These are phyloP conservation scores for Teleogryllus oceanicus DNA, from an alignment of 2,888 invertebrate genomes.

Conservation along the genomic window DNA sequence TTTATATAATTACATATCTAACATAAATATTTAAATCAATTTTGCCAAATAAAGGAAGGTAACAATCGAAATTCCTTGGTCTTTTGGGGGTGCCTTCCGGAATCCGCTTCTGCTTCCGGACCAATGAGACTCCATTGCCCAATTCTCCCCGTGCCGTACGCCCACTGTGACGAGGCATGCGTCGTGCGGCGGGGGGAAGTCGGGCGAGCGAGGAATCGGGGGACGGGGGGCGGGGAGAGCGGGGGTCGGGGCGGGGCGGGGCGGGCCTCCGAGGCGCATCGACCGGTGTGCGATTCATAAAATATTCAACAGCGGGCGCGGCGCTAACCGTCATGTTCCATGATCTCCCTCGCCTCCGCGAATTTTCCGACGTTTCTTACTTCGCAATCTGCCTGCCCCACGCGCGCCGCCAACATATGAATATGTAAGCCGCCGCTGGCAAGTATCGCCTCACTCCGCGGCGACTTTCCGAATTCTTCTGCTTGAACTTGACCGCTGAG, in stretches of 20 bases:
- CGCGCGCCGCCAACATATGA: not conserved
- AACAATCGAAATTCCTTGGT: too few species aligned
- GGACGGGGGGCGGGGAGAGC: not conserved
- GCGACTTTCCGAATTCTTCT: too few species aligned
- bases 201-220: not conserved
- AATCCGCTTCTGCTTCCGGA: too few species aligned
- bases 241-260: not conserved
- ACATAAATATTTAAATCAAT: too few species aligned
- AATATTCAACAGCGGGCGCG: constrained; percentile 5
- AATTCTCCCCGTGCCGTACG: too few species aligned
- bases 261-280: not conserved
- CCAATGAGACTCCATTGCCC: too few species aligned
- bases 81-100: too few species aligned
- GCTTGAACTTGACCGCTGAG: too few species aligned
- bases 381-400: not conserved
- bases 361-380: not conserved
- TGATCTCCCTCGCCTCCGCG: not conserved
- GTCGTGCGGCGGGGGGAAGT: not conserved
- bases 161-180: too few species aligned
- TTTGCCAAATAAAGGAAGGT: too few species aligned
- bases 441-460: too few species aligned
- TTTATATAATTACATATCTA: too few species aligned
- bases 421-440: not conserved
- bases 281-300: constrained; percentile 7
- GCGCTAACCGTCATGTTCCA: constrained; percentile 18